phyloP scores from a whole-genome alignment of 2,888 invertebrate genomes.

The Lypha dubia region DNA sequence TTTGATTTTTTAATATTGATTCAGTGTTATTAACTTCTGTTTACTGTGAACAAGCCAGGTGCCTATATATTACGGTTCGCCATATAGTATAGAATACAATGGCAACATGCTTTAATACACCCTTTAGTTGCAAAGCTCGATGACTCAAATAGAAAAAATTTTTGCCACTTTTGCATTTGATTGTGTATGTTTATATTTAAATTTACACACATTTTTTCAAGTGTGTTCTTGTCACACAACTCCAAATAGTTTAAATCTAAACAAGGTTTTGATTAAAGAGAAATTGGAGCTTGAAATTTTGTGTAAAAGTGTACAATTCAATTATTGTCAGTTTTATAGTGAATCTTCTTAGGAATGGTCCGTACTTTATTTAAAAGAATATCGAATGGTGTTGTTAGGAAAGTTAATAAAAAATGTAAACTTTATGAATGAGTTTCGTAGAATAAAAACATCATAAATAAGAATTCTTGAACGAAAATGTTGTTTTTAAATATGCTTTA shows the following conservation, averaged over 20 bases:
- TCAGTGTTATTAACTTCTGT: no score
- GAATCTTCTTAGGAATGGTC: not conserved
- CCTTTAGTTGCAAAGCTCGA: no score
- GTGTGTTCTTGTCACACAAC: not conserved
- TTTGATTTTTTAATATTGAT: no score
- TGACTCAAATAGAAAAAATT: no score
- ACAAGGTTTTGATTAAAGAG: not conserved
- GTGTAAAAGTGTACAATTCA: not conserved
- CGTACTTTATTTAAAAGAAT: not conserved
- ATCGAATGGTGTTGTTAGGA: not conserved
- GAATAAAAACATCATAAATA: not conserved
- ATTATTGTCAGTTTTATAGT: not conserved
- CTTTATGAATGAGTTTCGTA: not conserved
- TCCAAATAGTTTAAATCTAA: not conserved
- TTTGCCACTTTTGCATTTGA: no score
- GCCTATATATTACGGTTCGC: no score
- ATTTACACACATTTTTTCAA: not conserved
- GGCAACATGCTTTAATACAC: no score
- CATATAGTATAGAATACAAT: no score
- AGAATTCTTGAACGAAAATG: not conserved
- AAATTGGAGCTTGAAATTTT: slow-evolving; percentile 12
- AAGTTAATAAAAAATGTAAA: not conserved
- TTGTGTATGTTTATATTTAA: not conserved
- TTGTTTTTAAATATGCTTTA: slow-evolving; percentile 46
- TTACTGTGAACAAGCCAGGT: no score